Base-by-base conservation (phyloP, 2,113 vertebrate genomes). In the Copsychus sechellarum region DNA sequence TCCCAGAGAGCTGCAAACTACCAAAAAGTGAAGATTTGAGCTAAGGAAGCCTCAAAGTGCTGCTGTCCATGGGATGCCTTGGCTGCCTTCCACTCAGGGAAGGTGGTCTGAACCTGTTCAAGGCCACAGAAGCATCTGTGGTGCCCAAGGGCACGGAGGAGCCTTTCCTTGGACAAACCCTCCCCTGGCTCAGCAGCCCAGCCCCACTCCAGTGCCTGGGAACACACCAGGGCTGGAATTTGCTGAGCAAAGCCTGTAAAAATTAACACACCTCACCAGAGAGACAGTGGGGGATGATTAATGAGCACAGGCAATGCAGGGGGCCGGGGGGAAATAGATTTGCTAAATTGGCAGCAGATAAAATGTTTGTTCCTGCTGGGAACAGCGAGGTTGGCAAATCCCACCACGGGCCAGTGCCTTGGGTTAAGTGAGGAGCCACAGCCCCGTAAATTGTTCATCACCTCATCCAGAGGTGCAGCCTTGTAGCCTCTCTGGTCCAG, bases 401-500 rank as follows among this genome's bases (percentile, higher is more conserved):
- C 76, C 53, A 60, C 24, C 93, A 86, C 14, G 90, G 95, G 76
- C 94, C 97, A 96, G 43, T 80, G 65, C 28, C 88, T 56, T 58
- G 86, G 96, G 96, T 97, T 96, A 96, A 97, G 92, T 92, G 92
- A 62, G 90, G 76, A 90, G 74, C 83, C 93, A 79, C 3, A 0
- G 81, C 83, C 88, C 94, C 14, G 0, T 80, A 81, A 90, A 93
- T 66, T 94, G 83, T 91, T 69, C 83, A 66, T 85, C 71, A 57
- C 25, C 61, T 57, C 51, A 42, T 58, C 31, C 61, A 31, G 90
- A 90, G 87, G 56, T 76, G 47, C 57, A 81, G 93, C 54, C 76
- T 90, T 60, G 90, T 58, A 91, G 94, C 84, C 65, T 96, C 90
- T 77, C 88, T 94, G 97, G 69, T 96, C 96, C 92, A 94, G 29